phyloP scores from a whole-genome alignment of 2,888 invertebrate genomes.

The Unio pictorum region DNA sequence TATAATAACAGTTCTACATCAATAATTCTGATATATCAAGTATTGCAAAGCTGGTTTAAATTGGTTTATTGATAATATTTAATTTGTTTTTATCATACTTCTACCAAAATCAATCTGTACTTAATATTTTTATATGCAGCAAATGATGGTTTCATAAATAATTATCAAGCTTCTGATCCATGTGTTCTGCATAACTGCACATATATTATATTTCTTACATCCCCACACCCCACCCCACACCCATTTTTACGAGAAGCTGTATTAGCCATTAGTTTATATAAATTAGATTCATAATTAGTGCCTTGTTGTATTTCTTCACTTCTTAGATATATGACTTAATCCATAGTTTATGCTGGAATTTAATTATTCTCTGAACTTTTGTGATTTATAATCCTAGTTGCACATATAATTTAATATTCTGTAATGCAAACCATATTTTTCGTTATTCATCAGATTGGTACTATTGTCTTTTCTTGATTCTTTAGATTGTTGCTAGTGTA shows the following conservation, averaged over 20 bases:
- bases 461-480: not conserved
- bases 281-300: not conserved
- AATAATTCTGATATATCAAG: conserved; percentile 6
- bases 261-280: not conserved
- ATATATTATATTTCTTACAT: not conserved
- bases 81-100: not conserved
- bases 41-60: conserved; percentile 1
- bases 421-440: not conserved
- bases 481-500: too few species aligned
- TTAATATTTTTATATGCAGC: not conserved
- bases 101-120: not conserved
- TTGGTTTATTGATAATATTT: not conserved
- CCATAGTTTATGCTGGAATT: not conserved
- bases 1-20: conserved; percentile 7
- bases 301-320: not conserved
- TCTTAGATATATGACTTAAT: not conserved
- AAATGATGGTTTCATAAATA: not conserved
- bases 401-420: conserved; percentile 2
- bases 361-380: conserved; percentile 2
- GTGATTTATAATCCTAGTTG: conserved; percentile 1
- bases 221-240: too few species aligned
- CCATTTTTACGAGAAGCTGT: not conserved
- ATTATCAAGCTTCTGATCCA: not conserved
- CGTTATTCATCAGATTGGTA: conserved; percentile 2
- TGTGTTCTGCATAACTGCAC: not conserved